These are phyloP conservation scores for Temnothorax unifasciatus DNA, from an alignment of 2,888 invertebrate genomes.

Conservation along the genomic window DNA sequence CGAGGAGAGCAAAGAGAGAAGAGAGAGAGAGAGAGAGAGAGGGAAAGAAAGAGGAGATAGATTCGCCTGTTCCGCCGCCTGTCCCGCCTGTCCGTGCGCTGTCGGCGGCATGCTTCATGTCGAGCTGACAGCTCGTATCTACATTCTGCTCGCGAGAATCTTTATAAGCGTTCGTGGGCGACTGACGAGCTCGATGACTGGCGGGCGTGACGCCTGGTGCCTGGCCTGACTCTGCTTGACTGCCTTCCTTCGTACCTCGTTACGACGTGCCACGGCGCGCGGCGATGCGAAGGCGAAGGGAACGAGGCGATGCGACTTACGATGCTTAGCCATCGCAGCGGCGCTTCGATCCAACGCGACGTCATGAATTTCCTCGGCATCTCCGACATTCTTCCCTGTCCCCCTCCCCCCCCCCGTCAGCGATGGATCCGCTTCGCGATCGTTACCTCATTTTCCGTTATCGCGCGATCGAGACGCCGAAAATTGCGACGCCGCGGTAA, in stretches of 20 bases:
- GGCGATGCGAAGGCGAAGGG: conserved; percentile 66
- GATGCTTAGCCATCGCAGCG: conserved; percentile 76
- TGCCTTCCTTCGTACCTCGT: conserved; percentile 78
- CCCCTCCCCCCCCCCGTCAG: neutral
- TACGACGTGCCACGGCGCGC: conserved; percentile 72
- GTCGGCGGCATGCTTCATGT: conserved; percentile 79
- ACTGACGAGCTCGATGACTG: conserved; percentile 81
- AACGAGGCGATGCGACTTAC: conserved; percentile 71
- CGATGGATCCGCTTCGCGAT: conserved; percentile 1
- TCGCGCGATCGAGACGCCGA: conserved; percentile 5
- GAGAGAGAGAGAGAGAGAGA: conserved; percentile 47
- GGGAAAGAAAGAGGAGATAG: conserved; percentile 65
- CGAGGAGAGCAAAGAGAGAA: conserved; percentile 45
- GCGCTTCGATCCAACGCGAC: conserved; percentile 75
- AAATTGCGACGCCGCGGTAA: neutral
- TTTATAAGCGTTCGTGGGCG: conserved; percentile 81
- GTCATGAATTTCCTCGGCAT: conserved; percentile 77
- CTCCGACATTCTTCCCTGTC: conserved; percentile 70
- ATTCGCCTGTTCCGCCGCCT: conserved; percentile 72
- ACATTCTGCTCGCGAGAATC: conserved; percentile 80
- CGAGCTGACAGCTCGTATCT: conserved; percentile 81
- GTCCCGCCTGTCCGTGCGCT: conserved; percentile 75
- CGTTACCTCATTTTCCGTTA: conserved; percentile 35
- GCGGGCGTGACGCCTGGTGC: conserved; percentile 79
- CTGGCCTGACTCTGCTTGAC: conserved; percentile 74